phyloP scores from a whole-genome alignment of 2,113 vertebrate species.

The Laterallus jamaicensis region DNA sequence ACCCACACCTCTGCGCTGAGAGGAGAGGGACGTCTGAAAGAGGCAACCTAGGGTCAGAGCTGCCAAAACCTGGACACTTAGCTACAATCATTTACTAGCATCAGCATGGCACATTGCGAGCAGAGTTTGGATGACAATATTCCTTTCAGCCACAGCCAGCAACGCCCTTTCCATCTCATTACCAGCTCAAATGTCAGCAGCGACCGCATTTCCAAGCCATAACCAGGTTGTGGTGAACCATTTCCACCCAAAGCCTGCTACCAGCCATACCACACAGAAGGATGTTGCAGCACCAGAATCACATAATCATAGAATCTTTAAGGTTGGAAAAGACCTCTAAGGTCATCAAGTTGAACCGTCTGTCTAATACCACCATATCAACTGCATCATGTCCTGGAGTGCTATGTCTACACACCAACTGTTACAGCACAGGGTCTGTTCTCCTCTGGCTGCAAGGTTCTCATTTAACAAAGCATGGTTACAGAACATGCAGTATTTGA shows the following conservation, averaged over 20 bases:
- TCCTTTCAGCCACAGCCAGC: background rate
- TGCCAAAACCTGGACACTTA: background rate
- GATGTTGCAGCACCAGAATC: background rate
- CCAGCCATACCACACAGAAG: background rate
- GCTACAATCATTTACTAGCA: background rate
- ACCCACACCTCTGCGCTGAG: background rate
- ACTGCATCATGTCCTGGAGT: too few species aligned
- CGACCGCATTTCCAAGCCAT: rapidly evolving
- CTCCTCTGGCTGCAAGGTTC: background rate
- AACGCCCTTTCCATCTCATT: background rate
- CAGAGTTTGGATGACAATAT: background rate
- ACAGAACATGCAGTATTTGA: background rate
- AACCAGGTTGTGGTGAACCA: background rate
- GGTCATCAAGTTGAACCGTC: too few species aligned
- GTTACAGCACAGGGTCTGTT: background rate
- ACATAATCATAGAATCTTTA: too few species aligned
- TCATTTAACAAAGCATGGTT: background rate
- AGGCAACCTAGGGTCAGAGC: background rate
- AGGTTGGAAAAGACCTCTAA: too few species aligned
- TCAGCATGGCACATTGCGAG: background rate
- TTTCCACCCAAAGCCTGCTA: background rate
- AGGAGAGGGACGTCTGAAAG: background rate
- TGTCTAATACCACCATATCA: too few species aligned
- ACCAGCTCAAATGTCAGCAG: background rate
- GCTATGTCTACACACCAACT: too few species aligned